Conservation (phyloP, 1,140 invertebrate species). For the Charaxes varanes region DNA sequence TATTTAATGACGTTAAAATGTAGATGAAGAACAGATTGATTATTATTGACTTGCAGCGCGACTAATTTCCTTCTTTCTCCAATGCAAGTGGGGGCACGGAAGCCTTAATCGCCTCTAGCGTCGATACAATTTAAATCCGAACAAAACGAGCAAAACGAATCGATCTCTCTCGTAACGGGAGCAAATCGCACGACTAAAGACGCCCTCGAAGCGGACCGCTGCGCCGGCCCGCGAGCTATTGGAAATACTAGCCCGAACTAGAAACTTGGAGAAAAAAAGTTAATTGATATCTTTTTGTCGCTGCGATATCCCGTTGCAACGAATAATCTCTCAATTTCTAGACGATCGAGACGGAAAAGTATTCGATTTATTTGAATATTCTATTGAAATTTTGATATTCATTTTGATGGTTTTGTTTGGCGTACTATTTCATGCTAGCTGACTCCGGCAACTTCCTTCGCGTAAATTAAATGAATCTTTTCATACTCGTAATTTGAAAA, state of each 20-base stretch:
- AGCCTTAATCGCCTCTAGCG: conserved; percentile 59
- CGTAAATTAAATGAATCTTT: too few relatives aligned
- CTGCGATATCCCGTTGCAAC: conserved; percentile 38
- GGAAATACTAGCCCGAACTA: conserved; percentile 56
- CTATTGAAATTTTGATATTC: too few relatives aligned
- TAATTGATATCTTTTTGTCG: conserved; percentile 66
- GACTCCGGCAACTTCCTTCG: too few relatives aligned
- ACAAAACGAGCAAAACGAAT: conserved; percentile 64
- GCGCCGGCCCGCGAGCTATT: conserved; percentile 44
- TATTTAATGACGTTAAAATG: too few relatives aligned
- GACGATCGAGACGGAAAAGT: too few relatives aligned
- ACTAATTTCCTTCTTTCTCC: conserved; percentile 47
- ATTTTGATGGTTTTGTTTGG: too few relatives aligned
- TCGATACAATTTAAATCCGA: conserved; percentile 68
- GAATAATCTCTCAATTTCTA: conserved; percentile 50
- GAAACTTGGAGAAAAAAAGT: conserved; percentile 55
- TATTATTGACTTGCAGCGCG: conserved; percentile 23
- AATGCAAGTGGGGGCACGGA: conserved; percentile 34
- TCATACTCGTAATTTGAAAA: too few relatives aligned
- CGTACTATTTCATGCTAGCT: too few relatives aligned
- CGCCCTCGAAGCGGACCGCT: conserved; percentile 56
- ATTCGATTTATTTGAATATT: too few relatives aligned
- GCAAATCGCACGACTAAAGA: conserved; percentile 68
- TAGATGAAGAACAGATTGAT: too few relatives aligned
- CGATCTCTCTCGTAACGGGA: conserved; percentile 63